These are phyloP conservation scores for Glossophaga mutica DNA, from an alignment of 2,797 vertebrate species.

Conservation along the genomic window DNA sequence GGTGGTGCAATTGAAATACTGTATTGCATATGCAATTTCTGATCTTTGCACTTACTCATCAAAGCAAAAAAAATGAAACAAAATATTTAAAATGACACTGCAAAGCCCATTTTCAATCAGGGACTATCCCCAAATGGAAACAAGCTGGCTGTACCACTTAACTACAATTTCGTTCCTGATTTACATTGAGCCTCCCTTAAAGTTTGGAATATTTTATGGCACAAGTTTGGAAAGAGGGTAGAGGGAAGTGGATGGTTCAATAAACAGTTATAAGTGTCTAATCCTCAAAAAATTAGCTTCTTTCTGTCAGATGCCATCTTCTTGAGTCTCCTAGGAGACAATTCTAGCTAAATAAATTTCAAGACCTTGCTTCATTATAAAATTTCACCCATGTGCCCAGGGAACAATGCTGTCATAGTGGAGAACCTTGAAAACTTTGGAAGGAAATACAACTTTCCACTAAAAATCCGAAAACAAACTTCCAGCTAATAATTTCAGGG, in stretches of 20 bases:
- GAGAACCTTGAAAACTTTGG: conserved; percentile 73
- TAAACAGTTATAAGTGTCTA: conserved; percentile 65
- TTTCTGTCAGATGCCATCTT: conserved; percentile 70
- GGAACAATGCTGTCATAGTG: conserved; percentile 71
- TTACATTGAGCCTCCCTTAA: conserved; percentile 26
- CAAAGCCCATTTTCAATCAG: conserved; percentile 55
- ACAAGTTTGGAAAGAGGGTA: conserved; percentile 1
- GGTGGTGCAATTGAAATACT: conserved; percentile 25
- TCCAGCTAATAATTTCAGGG: conserved; percentile 73
- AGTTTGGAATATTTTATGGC: conserved; percentile 43
- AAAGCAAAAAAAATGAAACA: conserved; percentile 53
- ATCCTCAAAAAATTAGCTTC: conserved; percentile 60
- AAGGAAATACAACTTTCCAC: conserved; percentile 77
- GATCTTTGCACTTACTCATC: conserved; percentile 47
- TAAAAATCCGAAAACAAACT: conserved; percentile 79
- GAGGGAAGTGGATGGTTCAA: conserved; percentile 29
- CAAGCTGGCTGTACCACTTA: conserved; percentile 47
- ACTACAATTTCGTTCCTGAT: conserved; percentile 54
- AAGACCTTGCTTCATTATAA: conserved; percentile 57
- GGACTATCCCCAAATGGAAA: conserved; percentile 59
- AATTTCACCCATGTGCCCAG: conserved; percentile 57
- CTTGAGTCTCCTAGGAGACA: conserved; percentile 60
- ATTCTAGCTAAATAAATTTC: conserved; percentile 69
- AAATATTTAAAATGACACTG: conserved; percentile 57
- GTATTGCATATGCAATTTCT: conserved; percentile 10